Evolutionary conservation across 2,888 invertebrate genomes (phyloP).

Genomic region (Limnephilus rhombicus): DNA sequence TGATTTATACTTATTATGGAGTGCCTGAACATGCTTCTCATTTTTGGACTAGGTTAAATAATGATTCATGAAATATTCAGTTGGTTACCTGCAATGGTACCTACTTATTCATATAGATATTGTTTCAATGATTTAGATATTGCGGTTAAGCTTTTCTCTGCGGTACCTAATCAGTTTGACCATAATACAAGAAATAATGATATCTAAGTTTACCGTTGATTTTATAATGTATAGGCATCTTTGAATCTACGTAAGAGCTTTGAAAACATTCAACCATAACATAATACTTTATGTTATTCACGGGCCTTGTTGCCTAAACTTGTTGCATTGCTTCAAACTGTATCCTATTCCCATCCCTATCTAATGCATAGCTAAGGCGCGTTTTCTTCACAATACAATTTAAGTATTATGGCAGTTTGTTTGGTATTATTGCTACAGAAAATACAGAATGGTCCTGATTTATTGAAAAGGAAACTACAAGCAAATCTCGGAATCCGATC

Average conservation of each 20-base stretch:
- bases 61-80: background rate
- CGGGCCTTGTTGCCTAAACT: background rate
- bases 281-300: background rate
- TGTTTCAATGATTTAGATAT: background rate
- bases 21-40: background rate
- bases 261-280: background rate
- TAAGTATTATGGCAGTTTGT: constrained; percentile 5
- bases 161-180: background rate
- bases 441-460: constrained; percentile 41
- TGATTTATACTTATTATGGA: too few relatives aligned
- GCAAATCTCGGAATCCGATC: constrained; percentile 54
- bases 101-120: too few relatives aligned
- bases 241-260: background rate
- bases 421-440: constrained; percentile 17
- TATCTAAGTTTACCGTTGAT: background rate
- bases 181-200: background rate
- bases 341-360: too few relatives aligned
- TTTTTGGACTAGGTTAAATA: background rate
- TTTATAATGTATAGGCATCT: background rate
- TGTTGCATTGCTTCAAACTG: too few relatives aligned
- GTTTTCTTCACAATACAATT: background rate
- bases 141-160: background rate
- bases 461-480: constrained; percentile 52
- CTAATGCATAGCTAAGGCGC: background rate
- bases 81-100: background rate